Conservation (phyloP, 2,797 vertebrate genomes). For the Oceanodroma leucorhoa region DNA sequence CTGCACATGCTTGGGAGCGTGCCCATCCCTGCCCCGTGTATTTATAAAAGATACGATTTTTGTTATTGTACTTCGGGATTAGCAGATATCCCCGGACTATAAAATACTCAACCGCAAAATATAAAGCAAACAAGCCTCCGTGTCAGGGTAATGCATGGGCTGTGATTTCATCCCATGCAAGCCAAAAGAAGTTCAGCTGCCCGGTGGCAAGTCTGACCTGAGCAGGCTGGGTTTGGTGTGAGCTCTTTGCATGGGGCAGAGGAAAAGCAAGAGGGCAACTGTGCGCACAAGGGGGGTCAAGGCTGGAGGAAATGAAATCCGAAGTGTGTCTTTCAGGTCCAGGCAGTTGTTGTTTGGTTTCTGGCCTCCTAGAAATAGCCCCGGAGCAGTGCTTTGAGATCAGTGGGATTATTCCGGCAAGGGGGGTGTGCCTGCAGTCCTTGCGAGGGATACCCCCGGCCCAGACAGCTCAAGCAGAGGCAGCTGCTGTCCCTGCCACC, state of each 20-base stretch:
- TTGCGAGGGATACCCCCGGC: background rate
- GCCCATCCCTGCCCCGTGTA: background rate
- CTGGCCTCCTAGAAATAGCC: background rate
- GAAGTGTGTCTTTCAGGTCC: background rate
- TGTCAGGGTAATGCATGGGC: background rate
- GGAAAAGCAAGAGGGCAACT: background rate
- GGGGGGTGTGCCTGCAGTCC: background rate
- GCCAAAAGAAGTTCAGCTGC: background rate
- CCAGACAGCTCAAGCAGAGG: background rate
- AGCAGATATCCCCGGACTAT: background rate
- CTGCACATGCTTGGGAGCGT: background rate
- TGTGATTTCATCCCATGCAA: background rate
- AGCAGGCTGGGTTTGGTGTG: background rate
- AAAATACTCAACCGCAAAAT: background rate
- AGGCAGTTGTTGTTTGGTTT: conserved; percentile 33
- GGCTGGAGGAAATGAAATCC: background rate
- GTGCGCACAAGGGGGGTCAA: fast-evolving
- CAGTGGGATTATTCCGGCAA: background rate
- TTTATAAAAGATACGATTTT: background rate
- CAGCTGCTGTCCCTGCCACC: background rate
- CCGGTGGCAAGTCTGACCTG: background rate
- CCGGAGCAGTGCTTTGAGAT: background rate
- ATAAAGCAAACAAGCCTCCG: background rate
- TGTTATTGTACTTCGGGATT: background rate
- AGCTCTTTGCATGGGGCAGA: fast-evolving